Conservation (phyloP, 2,888 invertebrate species). For the Eudasyphora cyanicolor region DNA sequence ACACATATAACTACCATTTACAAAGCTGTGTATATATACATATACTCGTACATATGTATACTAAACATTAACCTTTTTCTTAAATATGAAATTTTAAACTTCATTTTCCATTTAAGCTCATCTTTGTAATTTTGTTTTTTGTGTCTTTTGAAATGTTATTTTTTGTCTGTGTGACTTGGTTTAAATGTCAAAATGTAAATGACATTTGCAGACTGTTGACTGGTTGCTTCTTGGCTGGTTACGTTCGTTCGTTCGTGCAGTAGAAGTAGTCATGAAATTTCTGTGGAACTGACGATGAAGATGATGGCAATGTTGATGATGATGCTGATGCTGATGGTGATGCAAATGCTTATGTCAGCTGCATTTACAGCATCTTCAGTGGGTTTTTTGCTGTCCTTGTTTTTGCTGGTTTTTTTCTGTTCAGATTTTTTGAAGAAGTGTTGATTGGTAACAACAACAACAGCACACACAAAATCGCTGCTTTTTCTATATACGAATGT, state of each 20-base stretch:
- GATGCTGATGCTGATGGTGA: slow-evolving; percentile 3
- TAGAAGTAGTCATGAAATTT: neutral
- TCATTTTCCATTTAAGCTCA: slow-evolving; percentile 1
- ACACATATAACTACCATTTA: too few species aligned
- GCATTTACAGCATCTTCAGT: slow-evolving; percentile 46
- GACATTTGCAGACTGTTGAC: slow-evolving; percentile 61
- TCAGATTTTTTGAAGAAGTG: slow-evolving; percentile 26
- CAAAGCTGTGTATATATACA: too few species aligned
- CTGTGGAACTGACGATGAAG: neutral
- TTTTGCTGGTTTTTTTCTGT: slow-evolving; percentile 6
- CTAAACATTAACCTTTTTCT: neutral
- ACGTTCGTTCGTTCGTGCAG: neutral
- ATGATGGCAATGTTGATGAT: neutral
- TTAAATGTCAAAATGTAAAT: slow-evolving; percentile 65
- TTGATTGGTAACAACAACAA: slow-evolving; percentile 49
- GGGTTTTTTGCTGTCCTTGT: slow-evolving; percentile 29
- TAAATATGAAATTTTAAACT: neutral
- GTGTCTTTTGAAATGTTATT: neutral
- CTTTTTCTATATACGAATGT: too few species aligned
- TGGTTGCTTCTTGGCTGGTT: slow-evolving; percentile 43
- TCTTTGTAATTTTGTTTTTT: neutral
- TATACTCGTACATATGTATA: too few species aligned
- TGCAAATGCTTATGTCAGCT: slow-evolving; percentile 31
- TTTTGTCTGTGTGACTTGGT: neutral
- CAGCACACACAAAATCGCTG: slow-evolving; percentile 3